Base-by-base conservation (phyloP, 2,888 invertebrate genomes). In the Syrista parreyssii region DNA sequence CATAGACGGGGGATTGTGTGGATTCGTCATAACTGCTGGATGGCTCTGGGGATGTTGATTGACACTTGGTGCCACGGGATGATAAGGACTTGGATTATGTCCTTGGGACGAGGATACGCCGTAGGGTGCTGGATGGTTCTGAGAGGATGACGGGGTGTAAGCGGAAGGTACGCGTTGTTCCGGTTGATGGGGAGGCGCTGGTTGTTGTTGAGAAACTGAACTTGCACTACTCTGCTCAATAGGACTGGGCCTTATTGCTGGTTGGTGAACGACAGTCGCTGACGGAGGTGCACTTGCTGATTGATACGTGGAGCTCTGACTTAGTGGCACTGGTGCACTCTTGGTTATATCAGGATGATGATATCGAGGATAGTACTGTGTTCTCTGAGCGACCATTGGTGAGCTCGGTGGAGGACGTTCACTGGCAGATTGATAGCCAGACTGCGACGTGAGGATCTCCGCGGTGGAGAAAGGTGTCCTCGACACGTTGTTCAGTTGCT, bases 321-420 rank as follows among this genome's bases (percentile, higher is more conserved):
- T 86, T 76, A 88, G 87, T 31, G 89, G 90, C 3, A 83, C 87
- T 71, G 90, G 89, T 1, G 90, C 85, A 78, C 90, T 89, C 80
- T 89, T 90, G 35, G 90, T 88, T 76, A 89, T 90, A 75, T 90
- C 91, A 68, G 90, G 90, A 76, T 89, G 90, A 83, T 90, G 90
- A 78, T 90, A 90, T 12, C 90, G 86, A n/a, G 90, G 90, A 74
- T 90, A 90, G 82, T 90, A 90, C 76, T 90, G 90, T 30, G 89
- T 84, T 72, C 90, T 85, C 79, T 90, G 90, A 6, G 83, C 87
- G 73, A 83, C 81, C 31, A 83, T 80, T 32, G 84, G 82, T 23
- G 55, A 55, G 55, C 55, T 55, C 55, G 55, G 55, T 23, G 80
- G 79, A 6, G 82, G 80, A 35, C 83, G 73, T 30, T 72, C 78